A percentile compares a stretch with the other conserved stretches of the same genome.
Evolutionary conservation across 2,888 invertebrate genomes (phyloP).

Genomic region (Drosophila diplacantha): DNA sequence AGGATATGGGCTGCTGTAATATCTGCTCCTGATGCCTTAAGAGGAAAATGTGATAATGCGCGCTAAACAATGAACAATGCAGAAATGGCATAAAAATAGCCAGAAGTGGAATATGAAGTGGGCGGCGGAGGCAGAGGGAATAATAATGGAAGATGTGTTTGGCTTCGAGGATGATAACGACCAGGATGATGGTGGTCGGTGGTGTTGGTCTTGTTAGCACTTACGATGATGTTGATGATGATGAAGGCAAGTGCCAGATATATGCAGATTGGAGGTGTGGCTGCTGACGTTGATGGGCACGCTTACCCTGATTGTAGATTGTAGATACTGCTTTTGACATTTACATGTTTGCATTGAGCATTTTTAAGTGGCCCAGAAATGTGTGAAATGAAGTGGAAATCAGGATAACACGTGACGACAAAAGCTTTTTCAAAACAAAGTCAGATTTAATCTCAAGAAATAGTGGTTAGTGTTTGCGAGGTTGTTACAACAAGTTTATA

Average conservation of each 20-base stretch:
- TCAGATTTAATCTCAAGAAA: background rate
- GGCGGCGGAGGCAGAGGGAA: conserved; percentile 22
- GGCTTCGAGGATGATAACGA: conserved; percentile 33
- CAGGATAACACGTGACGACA: background rate
- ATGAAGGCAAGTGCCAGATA: conserved; percentile 43
- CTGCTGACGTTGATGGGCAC: conserved; percentile 33
- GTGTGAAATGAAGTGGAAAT: conserved; percentile 9
- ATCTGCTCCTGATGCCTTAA: conserved; percentile 64
- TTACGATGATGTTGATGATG: conserved; percentile 24
- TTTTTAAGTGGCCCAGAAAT: conserved; percentile 3
- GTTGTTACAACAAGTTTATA: background rate
- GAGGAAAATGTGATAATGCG: conserved; percentile 71
- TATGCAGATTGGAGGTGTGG: conserved; percentile 32
- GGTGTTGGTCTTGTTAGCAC: conserved; percentile 40
- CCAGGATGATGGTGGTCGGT: conserved; percentile 27
- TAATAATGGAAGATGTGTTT: conserved; percentile 48
- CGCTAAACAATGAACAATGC: conserved; percentile 61
- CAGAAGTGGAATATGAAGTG: conserved; percentile 40
- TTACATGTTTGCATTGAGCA: conserved; percentile 27
- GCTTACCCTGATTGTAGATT: conserved; percentile 11
- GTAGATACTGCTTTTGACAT: conserved; percentile 20
- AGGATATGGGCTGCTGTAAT: conserved; percentile 47
- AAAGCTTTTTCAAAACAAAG: background rate
- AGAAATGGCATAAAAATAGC: conserved; percentile 65
- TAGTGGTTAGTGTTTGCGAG: background rate